These are phyloP conservation scores for Spongilla lacustris DNA, from an alignment of 37 sponge, comb jelly and placozoan genomes.

Conservation along the genomic window DNA sequence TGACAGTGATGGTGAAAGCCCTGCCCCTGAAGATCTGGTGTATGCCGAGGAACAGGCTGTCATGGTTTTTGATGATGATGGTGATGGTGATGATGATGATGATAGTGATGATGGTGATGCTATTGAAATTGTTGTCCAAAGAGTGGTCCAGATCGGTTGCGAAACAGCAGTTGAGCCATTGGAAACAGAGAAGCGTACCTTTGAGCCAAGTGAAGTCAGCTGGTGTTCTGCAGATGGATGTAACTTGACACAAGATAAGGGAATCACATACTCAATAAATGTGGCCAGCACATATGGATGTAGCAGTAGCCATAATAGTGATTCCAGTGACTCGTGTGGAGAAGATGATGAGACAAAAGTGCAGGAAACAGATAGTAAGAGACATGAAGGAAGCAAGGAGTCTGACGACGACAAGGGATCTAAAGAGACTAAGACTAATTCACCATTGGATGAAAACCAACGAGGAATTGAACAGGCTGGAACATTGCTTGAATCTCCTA, in stretches of 20 bases:
- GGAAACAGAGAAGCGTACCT: neutral
- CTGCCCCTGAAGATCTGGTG: neutral
- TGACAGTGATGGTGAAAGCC: slow-evolving; percentile 4
- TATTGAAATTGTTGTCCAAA: neutral
- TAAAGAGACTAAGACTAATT: too few species aligned
- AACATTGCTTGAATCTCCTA: neutral
- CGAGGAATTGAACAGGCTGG: neutral
- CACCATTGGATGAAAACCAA: slow-evolving; percentile 14
- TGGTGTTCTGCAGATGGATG: neutral
- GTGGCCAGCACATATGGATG: neutral
- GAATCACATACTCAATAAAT: neutral
- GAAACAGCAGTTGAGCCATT: neutral
- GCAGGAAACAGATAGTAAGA: neutral
- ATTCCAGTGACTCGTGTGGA: neutral
- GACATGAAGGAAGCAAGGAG: neutral
- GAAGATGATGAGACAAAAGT: neutral
- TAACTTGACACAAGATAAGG: neutral
- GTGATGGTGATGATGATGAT: neutral
- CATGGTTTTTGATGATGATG: neutral
- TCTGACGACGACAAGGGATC: neutral
- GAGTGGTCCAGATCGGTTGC: neutral
- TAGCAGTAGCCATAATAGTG: neutral
- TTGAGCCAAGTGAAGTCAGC: neutral
- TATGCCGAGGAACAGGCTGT: neutral
- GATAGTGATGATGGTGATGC: neutral